Evolutionary conservation across 2,113 vertebrate genomes (phyloP), one percentile per base, ranked within the genome.

Genomic region (Mesembrinibis cayennensis): DNA sequence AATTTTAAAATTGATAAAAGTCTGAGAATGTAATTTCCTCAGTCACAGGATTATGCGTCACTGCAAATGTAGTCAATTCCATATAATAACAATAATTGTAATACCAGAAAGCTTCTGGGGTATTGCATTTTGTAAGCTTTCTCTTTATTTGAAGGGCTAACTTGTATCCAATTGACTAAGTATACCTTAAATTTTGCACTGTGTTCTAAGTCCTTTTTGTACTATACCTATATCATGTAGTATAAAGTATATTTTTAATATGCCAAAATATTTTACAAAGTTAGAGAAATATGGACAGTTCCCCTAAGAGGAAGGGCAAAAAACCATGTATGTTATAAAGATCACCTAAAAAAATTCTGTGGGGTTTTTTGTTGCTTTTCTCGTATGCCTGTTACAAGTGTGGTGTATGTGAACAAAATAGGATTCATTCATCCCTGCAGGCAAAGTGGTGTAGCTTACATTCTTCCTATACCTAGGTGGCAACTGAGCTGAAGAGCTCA

Each of bases 11-110:
- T 73, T 86, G 49, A 59, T 97, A 63, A 55, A 93, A 92, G 77
- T 85, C 73, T 80, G 82, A 93, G 83, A 72, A 88, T 88, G 34
- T 89, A n/a, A 95, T 97, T 97, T 96, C 38, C 70, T 96, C 81
- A 69, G 78, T 93, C 82, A 82, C 50, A 79, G 63, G 66, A 84
- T 81, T 90, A 88, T 87, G 62, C 56, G 32, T 83, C n/a, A 13
- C 49, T 90, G 62, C 47, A 91, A 78, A 55, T 72, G 63, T 66
- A 89, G 56, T 59, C 40, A 90, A 61, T 82, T 86, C 49, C 14
- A 4, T 72, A 30, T 45, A 66, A 80, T 66, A 93, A 82, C 80
- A 87, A 42, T 81, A 58, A 56, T 11, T 73, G 10, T 80, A 36
- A 77, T 78, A 73, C 15, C 2, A 5, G 38, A 79, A 94, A 77